These are phyloP conservation scores for Coremacera marginata DNA, from an alignment of 2,888 invertebrate genomes.

Conservation along the genomic window DNA sequence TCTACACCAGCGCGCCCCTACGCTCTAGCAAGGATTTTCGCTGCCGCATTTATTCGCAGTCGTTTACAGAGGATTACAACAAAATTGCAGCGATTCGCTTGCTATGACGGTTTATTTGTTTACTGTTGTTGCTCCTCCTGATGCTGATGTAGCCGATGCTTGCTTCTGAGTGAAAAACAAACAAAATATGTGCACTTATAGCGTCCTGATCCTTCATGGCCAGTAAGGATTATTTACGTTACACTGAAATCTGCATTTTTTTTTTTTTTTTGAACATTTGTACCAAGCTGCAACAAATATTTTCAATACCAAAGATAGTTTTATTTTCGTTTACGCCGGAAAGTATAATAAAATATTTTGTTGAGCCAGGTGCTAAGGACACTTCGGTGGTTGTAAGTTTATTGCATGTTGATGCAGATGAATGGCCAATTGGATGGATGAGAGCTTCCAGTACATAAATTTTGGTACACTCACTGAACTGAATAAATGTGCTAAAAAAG, in stretches of 20 bases:
- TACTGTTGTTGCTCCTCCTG: not conserved
- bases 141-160: not conserved
- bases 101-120: not conserved
- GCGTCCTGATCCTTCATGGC: not conserved
- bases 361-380: conserved; percentile 31
- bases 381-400: conserved; percentile 23
- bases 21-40: not conserved
- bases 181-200: conserved; percentile 9
- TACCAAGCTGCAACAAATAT: conserved; percentile 30
- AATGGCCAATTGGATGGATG: conserved; percentile 37
- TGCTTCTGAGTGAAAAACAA: not conserved
- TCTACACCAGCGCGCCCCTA: not conserved
- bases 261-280: not conserved
- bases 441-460: conserved; percentile 55
- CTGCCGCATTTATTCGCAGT: conserved; percentile 20
- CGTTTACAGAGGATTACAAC: conserved; percentile 33
- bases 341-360: conserved; percentile 18
- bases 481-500: too few species aligned
- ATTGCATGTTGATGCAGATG: conserved; percentile 20
- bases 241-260: not conserved
- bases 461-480: conserved; percentile 52
- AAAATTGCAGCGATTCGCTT: conserved; percentile 6
- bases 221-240: conserved; percentile 14
- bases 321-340: not conserved
- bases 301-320: conserved; percentile 30